Percentiles rank a stretch among this genome's conserved stretches.
Evolutionary conservation across 2,797 vertebrate species (phyloP).

Genomic region (Gymnothorax reevesii): DNA sequence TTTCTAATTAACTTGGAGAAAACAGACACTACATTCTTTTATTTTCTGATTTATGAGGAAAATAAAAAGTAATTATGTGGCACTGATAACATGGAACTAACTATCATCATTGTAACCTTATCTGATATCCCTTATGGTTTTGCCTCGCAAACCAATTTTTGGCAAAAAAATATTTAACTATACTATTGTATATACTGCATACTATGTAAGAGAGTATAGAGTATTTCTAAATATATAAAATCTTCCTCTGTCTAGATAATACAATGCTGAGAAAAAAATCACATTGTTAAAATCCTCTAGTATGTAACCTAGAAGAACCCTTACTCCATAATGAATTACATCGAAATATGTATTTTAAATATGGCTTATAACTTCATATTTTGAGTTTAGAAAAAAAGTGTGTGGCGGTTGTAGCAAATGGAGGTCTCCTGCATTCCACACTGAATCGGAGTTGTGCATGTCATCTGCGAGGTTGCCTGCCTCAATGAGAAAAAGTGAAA

Average conservation of each 20-base stretch:
- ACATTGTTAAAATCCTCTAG: background rate
- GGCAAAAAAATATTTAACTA: too few relatives aligned
- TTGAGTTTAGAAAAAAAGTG: background rate
- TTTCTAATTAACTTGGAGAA: slow-evolving; percentile 17
- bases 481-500: slow-evolving; percentile 49
- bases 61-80: background rate
- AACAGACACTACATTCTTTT: slow-evolving; percentile 15
- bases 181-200: too few relatives aligned
- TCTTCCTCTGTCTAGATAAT: too few relatives aligned
- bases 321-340: background rate
- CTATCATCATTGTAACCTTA: background rate
- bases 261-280: too few relatives aligned
- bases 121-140: too few relatives aligned
- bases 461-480: slow-evolving; percentile 45
- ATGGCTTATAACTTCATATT: background rate
- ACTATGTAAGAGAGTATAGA: too few relatives aligned
- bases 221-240: too few relatives aligned
- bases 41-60: background rate
- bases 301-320: background rate
- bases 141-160: too few relatives aligned
- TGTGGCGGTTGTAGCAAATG: background rate
- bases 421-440: background rate
- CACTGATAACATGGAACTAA: background rate
- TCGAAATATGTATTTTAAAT: background rate
- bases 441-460: slow-evolving; percentile 19